These are phyloP conservation scores for Ephydatia muelleri DNA, from an alignment of 37 sponge, comb jelly and placozoan species.

Conservation along the genomic window DNA sequence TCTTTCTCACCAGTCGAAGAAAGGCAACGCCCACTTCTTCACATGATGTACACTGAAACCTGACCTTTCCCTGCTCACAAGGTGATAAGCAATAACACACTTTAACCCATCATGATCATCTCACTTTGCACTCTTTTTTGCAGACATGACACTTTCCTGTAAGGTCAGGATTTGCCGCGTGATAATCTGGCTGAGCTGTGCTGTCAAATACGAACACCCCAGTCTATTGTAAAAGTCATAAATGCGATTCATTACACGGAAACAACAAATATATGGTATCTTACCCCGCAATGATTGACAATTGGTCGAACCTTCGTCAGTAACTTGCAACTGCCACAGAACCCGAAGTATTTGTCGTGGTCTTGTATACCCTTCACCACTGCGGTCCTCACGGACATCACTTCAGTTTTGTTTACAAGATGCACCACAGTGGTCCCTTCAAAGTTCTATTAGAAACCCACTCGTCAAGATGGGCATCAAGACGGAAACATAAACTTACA, in stretches of 20 bases:
- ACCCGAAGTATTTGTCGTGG: neutral
- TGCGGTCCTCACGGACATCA: neutral
- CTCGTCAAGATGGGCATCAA: neutral
- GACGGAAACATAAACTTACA: neutral
- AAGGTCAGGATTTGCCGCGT: neutral
- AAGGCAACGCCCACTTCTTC: neutral
- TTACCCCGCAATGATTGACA: neutral
- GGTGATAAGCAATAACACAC: neutral
- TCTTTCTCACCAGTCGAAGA: conserved; percentile 44
- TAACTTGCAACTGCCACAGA: neutral
- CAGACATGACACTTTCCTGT: neutral
- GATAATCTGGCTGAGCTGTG: neutral
- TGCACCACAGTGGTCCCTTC: neutral
- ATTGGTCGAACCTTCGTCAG: neutral
- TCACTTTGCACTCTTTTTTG: neutral
- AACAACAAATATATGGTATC: no score
- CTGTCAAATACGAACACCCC: neutral
- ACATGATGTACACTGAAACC: conserved; percentile 48
- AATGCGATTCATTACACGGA: no score
- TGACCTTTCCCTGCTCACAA: conserved; percentile 23
- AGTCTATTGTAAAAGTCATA: neutral
- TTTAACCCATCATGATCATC: neutral
- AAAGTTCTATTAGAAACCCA: neutral
- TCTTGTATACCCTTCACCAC: neutral
- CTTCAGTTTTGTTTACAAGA: neutral